Evolutionary conservation across 1,140 invertebrate species (phyloP).

Genomic region (Cyclargus thomasi): DNA sequence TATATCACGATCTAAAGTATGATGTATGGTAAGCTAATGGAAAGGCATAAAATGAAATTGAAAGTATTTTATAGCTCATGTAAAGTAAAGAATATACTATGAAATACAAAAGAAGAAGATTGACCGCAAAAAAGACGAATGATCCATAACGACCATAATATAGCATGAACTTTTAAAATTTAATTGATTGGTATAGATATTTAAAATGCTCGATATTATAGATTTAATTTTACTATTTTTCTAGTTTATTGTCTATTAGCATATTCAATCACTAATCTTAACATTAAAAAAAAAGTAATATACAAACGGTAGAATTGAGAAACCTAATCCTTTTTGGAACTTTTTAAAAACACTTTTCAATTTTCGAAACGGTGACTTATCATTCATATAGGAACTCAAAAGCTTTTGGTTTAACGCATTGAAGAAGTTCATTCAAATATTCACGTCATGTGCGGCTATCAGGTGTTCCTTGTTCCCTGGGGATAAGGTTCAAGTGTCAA

Average conservation of each 20-base stretch:
- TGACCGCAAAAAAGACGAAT: background rate
- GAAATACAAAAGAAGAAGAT: background rate
- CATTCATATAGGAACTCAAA: background rate
- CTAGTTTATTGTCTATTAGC: too few relatives aligned
- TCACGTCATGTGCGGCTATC: background rate
- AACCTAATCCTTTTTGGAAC: too few relatives aligned
- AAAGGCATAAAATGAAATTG: background rate
- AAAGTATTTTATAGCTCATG: background rate
- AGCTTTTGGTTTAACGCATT: background rate
- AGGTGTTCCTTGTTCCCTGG: constrained; percentile 5
- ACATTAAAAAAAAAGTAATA: too few relatives aligned
- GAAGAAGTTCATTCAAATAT: constrained; percentile 17
- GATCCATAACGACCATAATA: too few relatives aligned
- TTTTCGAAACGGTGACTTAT: background rate
- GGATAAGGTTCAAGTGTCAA: constrained; percentile 50
- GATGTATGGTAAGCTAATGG: background rate
- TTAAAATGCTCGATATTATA: too few relatives aligned
- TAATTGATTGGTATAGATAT: too few relatives aligned
- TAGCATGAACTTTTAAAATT: too few relatives aligned
- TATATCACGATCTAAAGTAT: background rate
- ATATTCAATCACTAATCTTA: too few relatives aligned
- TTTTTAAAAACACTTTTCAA: background rate
- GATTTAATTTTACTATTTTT: too few relatives aligned
- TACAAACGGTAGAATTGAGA: too few relatives aligned
- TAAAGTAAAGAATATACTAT: background rate